phyloP scores from a whole-genome alignment of 2,888 invertebrate genomes.

The Diarsia brunnea region DNA sequence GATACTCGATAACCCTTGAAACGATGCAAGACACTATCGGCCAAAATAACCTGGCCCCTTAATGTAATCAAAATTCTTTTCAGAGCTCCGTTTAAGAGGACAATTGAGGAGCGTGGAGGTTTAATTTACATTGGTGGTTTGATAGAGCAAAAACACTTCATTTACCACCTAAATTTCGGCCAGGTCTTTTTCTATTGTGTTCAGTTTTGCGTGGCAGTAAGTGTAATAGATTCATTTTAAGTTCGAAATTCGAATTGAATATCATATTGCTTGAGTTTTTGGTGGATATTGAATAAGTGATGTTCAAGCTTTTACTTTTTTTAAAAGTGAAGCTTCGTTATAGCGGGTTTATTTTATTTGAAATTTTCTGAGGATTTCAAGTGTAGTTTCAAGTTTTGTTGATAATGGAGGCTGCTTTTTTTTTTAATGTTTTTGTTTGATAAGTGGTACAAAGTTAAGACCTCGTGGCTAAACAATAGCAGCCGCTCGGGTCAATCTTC shows the following conservation, averaged over 20 bases:
- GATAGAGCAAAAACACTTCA: slow-evolving; percentile 71
- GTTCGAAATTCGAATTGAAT: slow-evolving; percentile 52
- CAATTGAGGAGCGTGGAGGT: slow-evolving; percentile 46
- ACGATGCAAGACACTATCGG: slow-evolving; percentile 67
- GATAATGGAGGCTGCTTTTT: not conserved
- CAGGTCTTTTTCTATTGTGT: slow-evolving; percentile 66
- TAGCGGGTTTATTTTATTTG: not conserved
- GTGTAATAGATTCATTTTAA: slow-evolving; percentile 71
- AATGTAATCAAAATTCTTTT: slow-evolving; percentile 52
- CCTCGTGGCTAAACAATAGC: too few species aligned
- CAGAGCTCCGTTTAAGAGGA: slow-evolving; percentile 32
- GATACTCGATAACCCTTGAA: slow-evolving; percentile 69
- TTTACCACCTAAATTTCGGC: slow-evolving; percentile 73
- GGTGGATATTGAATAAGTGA: slow-evolving; percentile 42
- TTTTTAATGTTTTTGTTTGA: not conserved
- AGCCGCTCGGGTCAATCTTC: too few species aligned
- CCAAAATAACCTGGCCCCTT: slow-evolving; percentile 63
- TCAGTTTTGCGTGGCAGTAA: slow-evolving; percentile 68
- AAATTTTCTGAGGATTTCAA: not conserved
- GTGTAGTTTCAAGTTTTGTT: too few species aligned
- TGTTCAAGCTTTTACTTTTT: slow-evolving; percentile 28
- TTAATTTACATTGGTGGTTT: slow-evolving; percentile 59
- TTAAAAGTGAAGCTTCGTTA: slow-evolving; percentile 28
- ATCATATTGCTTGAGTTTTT: slow-evolving; percentile 51
- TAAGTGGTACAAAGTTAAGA: too few species aligned